A percentile compares a stretch with the other conserved stretches of the same genome.
Evolutionary conservation across 2,888 invertebrate genomes (phyloP).

Genomic region (Prionchulus punctatus): DNA sequence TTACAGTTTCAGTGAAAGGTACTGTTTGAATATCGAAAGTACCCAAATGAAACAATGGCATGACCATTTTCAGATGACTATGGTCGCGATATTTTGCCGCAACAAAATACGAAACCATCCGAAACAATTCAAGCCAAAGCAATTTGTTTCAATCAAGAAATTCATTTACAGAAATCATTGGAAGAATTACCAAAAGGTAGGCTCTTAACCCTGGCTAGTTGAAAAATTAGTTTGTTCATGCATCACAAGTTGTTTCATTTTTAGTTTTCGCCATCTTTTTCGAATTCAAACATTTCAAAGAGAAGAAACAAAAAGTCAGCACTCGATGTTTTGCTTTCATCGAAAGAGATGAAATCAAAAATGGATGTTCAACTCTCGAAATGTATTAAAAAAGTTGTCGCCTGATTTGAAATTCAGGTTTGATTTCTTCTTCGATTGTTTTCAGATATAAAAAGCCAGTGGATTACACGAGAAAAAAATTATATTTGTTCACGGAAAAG

Average conservation of each 20-base stretch:
- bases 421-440: not conserved
- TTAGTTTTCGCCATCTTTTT: constrained; percentile 32
- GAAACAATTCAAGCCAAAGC: constrained; percentile 22
- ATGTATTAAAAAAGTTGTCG: constrained; percentile 30
- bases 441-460: constrained; percentile 32
- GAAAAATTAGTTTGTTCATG: not conserved
- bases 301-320: constrained; percentile 27
- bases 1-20: constrained; percentile 32
- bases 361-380: constrained; percentile 27
- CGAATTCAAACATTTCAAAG: constrained; percentile 34
- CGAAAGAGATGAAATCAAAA: constrained; percentile 32
- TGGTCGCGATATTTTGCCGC: constrained; percentile 23
- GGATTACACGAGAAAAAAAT: constrained; percentile 25
- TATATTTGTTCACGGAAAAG: constrained; percentile 19
- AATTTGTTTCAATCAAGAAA: constrained; percentile 26
- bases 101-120: constrained; percentile 29
- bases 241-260: not conserved
- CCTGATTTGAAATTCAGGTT: not conserved
- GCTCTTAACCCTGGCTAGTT: too few species aligned
- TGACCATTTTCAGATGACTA: constrained; percentile 18
- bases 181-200: constrained; percentile 30
- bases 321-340: constrained; percentile 31
- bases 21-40: not conserved
- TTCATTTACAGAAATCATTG: constrained; percentile 29
- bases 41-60: not conserved